A percentile compares a stretch with the other conserved stretches of the same genome.
Conservation (phyloP, 1,140 invertebrate genomes). For the Leptonema lineaticorne region DNA sequence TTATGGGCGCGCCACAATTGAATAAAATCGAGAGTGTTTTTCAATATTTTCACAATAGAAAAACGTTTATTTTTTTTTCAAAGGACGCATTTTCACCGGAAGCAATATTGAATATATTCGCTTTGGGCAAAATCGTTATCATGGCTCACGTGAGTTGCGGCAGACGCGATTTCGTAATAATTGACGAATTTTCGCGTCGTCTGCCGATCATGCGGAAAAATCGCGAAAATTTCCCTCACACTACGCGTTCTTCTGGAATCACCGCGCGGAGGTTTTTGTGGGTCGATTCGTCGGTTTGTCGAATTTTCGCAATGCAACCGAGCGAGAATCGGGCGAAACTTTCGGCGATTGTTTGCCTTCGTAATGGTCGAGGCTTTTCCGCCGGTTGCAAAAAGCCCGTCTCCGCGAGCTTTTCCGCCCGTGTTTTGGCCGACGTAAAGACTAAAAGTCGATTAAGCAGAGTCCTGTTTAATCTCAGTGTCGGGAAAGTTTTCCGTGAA, state of each 20-base stretch:
- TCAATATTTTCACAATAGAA: no score
- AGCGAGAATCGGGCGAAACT: conserved; percentile 1
- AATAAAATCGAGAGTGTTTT: no score
- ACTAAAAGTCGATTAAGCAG: not conserved
- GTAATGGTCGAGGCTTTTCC: conserved; percentile 8
- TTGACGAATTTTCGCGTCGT: not conserved
- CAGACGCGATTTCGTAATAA: not conserved
- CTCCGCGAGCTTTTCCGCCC: no score
- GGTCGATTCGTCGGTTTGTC: no score
- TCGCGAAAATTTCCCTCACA: not conserved
- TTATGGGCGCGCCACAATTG: no score
- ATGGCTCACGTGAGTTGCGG: no score
- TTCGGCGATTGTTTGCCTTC: conserved; percentile 10
- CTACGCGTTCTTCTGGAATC: not conserved
- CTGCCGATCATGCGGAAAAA: not conserved
- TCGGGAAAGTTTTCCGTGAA: not conserved
- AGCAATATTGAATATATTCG: no score
- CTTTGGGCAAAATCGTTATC: no score
- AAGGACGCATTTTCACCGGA: no score
- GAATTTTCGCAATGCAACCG: conserved; percentile 11
- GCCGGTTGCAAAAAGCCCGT: not conserved
- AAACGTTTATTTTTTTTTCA: no score
- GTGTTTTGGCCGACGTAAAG: no score
- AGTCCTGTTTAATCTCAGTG: not conserved
- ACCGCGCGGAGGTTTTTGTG: no score